These are phyloP conservation scores for Leucophenga varia DNA, from an alignment of 1,140 invertebrate genomes.

Conservation along the genomic window DNA sequence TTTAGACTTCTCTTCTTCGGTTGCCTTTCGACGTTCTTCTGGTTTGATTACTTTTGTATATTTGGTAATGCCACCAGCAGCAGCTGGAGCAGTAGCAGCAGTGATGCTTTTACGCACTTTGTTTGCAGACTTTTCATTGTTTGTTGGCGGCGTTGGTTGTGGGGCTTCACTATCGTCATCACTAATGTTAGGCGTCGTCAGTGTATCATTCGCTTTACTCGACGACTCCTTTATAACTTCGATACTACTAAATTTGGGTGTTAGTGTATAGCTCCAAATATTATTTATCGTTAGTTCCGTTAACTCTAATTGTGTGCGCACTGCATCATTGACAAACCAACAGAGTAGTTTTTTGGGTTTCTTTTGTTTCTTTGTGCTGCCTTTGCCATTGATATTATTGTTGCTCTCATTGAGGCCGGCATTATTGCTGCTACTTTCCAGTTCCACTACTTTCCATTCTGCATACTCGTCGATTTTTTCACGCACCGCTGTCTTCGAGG, in stretches of 20 bases:
- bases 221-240: neutral
- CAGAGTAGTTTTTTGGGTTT: conserved; percentile 62
- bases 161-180: neutral
- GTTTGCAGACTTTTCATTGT: no score
- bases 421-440: conserved; percentile 1
- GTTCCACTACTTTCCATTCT: conserved; percentile 60
- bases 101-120: neutral
- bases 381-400: conserved; percentile 3
- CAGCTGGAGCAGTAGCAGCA: no score
- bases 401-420: no score
- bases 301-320: conserved; percentile 62
- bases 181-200: neutral
- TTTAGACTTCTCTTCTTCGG: neutral
- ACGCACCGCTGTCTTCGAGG: conserved; percentile 52
- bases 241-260: conserved; percentile 39
- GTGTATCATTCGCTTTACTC: neutral
- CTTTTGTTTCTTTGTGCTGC: conserved; percentile 60
- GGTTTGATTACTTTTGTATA: conserved; percentile 16
- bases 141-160: no score
- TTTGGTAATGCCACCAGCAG: conserved; percentile 17
- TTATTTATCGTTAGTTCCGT: conserved; percentile 61
- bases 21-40: neutral
- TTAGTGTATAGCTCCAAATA: conserved; percentile 59
- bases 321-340: conserved; percentile 68
- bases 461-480: conserved; percentile 66